Evolutionary conservation across 2,797 vertebrate species (phyloP).

Genomic region (Clarias platycephalus): DNA sequence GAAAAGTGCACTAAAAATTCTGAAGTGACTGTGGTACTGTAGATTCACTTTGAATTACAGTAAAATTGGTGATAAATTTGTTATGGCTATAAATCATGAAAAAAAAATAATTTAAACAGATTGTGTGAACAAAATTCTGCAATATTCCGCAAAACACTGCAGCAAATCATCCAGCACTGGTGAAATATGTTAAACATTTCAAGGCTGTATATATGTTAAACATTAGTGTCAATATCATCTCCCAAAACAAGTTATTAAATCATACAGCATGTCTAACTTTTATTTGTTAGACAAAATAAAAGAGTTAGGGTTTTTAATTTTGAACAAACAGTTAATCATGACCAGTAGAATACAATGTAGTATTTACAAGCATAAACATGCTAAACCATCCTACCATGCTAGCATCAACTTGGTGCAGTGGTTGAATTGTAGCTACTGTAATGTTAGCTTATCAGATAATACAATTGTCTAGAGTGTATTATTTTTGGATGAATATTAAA

Average conservation of each 20-base stretch:
- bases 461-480: neutral
- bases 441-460: neutral
- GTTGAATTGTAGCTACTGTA: neutral
- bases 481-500: neutral
- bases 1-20: neutral
- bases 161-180: neutral
- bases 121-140: neutral
- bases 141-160: neutral
- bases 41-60: neutral
- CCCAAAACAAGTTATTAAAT: neutral
- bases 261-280: neutral
- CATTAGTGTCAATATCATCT: neutral
- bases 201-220: neutral
- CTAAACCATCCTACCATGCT: neutral
- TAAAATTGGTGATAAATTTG: neutral
- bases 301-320: too few species aligned
- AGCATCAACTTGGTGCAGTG: neutral
- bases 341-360: neutral
- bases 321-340: neutral
- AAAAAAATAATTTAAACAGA: neutral
- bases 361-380: neutral
- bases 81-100: neutral
- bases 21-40: neutral
- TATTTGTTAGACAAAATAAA: too few species aligned
- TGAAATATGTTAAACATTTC: constrained; percentile 1